Evolutionary conservation across 1,140 invertebrate genomes (phyloP), one percentile per base, ranked within the genome.

Genomic region (Drosophila nannoptera): DNA sequence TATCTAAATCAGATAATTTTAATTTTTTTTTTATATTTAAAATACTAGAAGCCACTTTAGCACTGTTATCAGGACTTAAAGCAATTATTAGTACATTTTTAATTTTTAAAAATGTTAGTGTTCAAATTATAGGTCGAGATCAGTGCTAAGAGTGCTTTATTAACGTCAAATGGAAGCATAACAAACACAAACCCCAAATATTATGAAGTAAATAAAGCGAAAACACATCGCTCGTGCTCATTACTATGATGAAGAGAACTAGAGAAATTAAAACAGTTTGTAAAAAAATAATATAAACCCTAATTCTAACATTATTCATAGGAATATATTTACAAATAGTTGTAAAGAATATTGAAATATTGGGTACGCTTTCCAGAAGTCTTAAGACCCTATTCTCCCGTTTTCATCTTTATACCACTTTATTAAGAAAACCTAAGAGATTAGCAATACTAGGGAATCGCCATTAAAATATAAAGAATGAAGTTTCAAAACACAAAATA

Each of bases 21-120:
- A 58, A n/a, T 16, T 62, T 43, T 33, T 38, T 38, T 7, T 38
- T 38, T 42, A 5, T 42, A 14, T 63, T 59, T 72, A 53, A 32
- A 33, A 14, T 11, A 65, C 40, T 49, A 67, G 40, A 35, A 66
- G 68, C 31, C 48, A 59, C 6, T 68, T 76, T 71, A 68, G 81
- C 80, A 84, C 80, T 83, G 76, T 63, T 52, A 56, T 35, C 48
- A 45, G 53, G 62, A 73, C 64, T 58, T 70, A 48, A 66, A 84
- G 80, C 73, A 84, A 83, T 72, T 84, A 71, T 69, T 84, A 84
- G 76, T 80, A 67, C 80, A 83, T 83, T 84, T 84, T 83, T 80
- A 60, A 69, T 58, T 56, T 72, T 72, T 63, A 62, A 45, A 72
- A 86, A 77, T 86, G 81, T 86, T 86, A 86, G 82, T 86, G 81